Evolutionary conservation across 2,888 invertebrate species (phyloP), one percentile per base, ranked within the genome.

Genomic region (Cremastinae sp.): DNA sequence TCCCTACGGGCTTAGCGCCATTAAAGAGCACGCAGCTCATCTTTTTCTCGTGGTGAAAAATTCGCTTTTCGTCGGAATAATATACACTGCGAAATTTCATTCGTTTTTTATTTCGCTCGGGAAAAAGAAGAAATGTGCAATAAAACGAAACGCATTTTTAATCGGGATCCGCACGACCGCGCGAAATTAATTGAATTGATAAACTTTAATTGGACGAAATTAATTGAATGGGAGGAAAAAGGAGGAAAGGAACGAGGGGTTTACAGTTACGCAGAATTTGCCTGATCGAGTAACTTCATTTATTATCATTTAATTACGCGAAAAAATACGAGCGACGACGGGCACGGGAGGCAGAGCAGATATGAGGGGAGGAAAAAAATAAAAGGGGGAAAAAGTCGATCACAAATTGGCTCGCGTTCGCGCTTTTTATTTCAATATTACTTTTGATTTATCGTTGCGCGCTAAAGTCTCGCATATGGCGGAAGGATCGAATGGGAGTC

Each of bases 401-500:
- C 22, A 45, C 45, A 22, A 64, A 41, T 41, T 34, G 7, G 28
- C 8, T 22, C 18, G n/a, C 14, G 22, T 14, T 51, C 10, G 49
- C 4, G 4, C 18, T 36, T n/a, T 18, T 49, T 2, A 18, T 62
- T 47, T 8, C n/a, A 41, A n/a, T 5, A 22, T 16, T 16, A 61
- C 18, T 34, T 62, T 34, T 4, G 47, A n/a, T 47, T 47, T 47
- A 43, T 43, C n/a, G 18, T 59, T 22, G n/a, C 10, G 43, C n/a
- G 53, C 10, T 66, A 1, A 12, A 18, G 20, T 28, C 12, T 49
- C 49, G 38, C 22, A 64, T 22, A 16, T 45, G 45, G 49, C 66
- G 34, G 36, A 36, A 59, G 53, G 28, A 36, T 45, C n/a, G 64
- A 47, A 49, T 41, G 56, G 59, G 56, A 54, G 18, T 73, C 38